Evolutionary conservation across 2,797 vertebrate species (phyloP), one percentile per base, ranked within the genome.

Genomic region (Clarias laeviceps): DNA sequence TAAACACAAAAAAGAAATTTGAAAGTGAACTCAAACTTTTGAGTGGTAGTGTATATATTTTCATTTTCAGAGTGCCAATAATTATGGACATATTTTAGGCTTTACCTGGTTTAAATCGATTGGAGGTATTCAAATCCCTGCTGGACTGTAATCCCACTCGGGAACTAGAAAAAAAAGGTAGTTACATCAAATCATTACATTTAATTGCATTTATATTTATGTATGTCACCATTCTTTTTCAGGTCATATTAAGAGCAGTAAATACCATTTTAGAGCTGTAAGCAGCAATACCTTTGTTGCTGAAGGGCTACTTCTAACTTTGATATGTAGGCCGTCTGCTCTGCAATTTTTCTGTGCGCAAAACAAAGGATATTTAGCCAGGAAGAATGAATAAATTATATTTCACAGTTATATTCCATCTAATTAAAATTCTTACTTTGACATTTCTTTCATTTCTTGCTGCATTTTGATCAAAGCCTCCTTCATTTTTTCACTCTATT

Each of bases 401-500:
- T 12, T 37, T 32, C 6, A 68, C 6, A 11, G n/a, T 29, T 3
- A 56, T 56, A 11, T 64, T 82, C 15, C 34, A 61, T 54, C 34
- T 5, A 1, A 62, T 61, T 20, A 6, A 34, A 84, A 76, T 7
- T 56, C 95, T 93, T 95, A 97, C 97, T 94, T 88, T 89, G 95
- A 92, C 79, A 97, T 90, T 87, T 95, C 93, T 81, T 96, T 94
- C 68, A 96, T 94, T 90, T 96, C 95, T 82, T 96, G 92, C 68
- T 94, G 95, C 88, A 95, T 93, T 89, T 95, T 95, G 88, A 93
- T 90, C 17, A 96, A 90, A 20, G 91, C 88, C 15, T 96, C 96
- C 87, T 97, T 96, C 84, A 97, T 89, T 90, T 96, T 96, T 34
- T 91, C 91, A 80, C 89, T 95, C 97, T 99, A 93, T 82, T 32